Base-by-base conservation (phyloP, 2,888 invertebrate genomes). In the Eupithecia insigniata region DNA sequence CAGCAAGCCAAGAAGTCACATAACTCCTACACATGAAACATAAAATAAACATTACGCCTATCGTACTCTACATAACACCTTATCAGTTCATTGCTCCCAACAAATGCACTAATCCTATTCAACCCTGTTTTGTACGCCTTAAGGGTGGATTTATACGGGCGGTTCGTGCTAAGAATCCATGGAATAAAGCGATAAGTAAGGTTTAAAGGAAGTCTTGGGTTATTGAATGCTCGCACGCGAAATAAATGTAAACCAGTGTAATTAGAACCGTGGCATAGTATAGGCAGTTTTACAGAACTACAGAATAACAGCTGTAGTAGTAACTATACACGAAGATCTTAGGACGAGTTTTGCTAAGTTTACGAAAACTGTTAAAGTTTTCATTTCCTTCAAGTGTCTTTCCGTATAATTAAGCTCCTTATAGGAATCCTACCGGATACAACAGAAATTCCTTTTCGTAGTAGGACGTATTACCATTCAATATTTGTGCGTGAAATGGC, bases 221-320 rank as follows among this genome's bases (percentile, higher is more conserved):
- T 79, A 78, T 79, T 78, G 79, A 79, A 78, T 77, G 69, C 71
- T 76, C 66, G 73, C 79, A 79, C 79, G 79, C 78, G 78, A 78
- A 73, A 72, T 77, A 73, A 73, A 73, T 73, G 76, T 75, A 64
- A 71, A 61, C 76, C 74, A 76, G 71, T 70, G 16, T 71, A 73
- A 73, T 76, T 76, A 69, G 76, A 76, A 67, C 76, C 55, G 8
- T 67, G 32, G 14, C 67, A 46, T 39, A 71, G 71, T 69, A 65
- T 0, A 60, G 28, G 16, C 36, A 26, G 22, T 64, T 64, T 16
- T 39, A 39, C 39, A 39, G 39, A 39, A 16, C 18, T 39, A 16
- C 6, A 16, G 3, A 36, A 14, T 0, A 12, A 36, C 34, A 8
- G n/a, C n/a, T n/a, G n/a, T n/a, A n/a, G n/a, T n/a, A n/a, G n/a